A percentile compares a stretch with the other conserved stretches of the same genome.
Conservation (phyloP, 2,797 vertebrate genomes). For the Arnoldichthys spilopterus region DNA sequence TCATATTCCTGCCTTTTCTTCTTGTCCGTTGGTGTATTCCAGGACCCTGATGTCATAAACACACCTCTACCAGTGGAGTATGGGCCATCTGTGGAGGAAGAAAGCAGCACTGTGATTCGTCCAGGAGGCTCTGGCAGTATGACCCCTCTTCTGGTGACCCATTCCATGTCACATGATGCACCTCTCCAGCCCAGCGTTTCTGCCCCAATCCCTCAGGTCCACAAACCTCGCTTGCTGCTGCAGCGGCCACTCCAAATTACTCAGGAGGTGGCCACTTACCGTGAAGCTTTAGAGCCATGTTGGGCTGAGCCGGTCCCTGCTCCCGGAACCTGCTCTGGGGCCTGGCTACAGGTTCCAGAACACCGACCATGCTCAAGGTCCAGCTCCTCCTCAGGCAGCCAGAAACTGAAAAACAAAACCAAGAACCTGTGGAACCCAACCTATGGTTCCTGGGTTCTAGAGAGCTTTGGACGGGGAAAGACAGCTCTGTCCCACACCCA, state of each 20-base stretch:
- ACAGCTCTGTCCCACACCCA: conserved; percentile 77
- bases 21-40: conserved; percentile 4
- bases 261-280: conserved; percentile 77
- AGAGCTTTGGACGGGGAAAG: conserved; percentile 79
- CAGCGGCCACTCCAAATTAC: conserved; percentile 71
- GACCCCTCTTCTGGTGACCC: conserved; percentile 78
- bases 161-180: conserved; percentile 70
- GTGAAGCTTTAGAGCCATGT: conserved; percentile 73
- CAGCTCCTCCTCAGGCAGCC: conserved; percentile 74
- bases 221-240: conserved; percentile 72
- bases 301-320: conserved; percentile 71
- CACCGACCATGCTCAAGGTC: conserved; percentile 73
- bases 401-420: conserved; percentile 89
- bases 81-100: conserved; percentile 79
- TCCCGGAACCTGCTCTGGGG: conserved; percentile 55
- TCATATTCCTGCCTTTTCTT: background rate
- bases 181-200: conserved; percentile 65
- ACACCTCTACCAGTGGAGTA: conserved; percentile 86
- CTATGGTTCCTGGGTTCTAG: conserved; percentile 90
- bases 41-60: conserved; percentile 93
- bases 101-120: conserved; percentile 72
- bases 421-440: conserved; percentile 96
- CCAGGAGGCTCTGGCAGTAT: conserved; percentile 80
- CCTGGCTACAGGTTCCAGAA: conserved; percentile 75
- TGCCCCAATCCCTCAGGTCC: conserved; percentile 64